These are phyloP conservation scores for Enteromius treurensis DNA, from an alignment of 2,797 vertebrate species.

Conservation along the genomic window DNA sequence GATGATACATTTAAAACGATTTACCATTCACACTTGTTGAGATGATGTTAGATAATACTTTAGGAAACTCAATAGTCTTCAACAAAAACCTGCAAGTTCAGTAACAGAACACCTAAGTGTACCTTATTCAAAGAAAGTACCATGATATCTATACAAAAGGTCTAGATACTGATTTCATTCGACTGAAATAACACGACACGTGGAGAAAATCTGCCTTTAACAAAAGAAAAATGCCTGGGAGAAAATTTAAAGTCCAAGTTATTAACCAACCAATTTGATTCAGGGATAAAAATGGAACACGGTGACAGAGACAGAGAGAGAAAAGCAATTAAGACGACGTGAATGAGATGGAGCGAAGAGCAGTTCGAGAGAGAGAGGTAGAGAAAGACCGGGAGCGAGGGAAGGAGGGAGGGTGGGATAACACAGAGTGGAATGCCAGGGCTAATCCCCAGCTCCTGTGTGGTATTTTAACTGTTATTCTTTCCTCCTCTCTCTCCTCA, in stretches of 20 bases:
- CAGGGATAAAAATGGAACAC: slow-evolving; percentile 38
- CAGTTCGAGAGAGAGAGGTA: slow-evolving; percentile 5
- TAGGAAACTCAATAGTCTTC: not conserved
- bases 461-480: slow-evolving; percentile 57
- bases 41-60: not conserved
- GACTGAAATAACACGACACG: not conserved
- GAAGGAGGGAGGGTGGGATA: slow-evolving; percentile 10
- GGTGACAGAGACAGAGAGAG: slow-evolving; percentile 37
- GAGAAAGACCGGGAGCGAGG: slow-evolving; percentile 8
- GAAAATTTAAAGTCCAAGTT: slow-evolving; percentile 9
- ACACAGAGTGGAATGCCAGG: slow-evolving; percentile 44
- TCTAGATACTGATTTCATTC: slow-evolving; percentile 13
- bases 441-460: slow-evolving; percentile 54
- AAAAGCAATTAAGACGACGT: slow-evolving; percentile 47
- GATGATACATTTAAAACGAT: not conserved
- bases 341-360: slow-evolving; percentile 40
- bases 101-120: not conserved
- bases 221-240: slow-evolving; percentile 38
- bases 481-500: slow-evolving; percentile 47
- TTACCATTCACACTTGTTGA: slow-evolving; percentile 8
- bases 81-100: not conserved
- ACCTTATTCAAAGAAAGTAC: not conserved
- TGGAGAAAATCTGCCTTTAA: slow-evolving; percentile 16
- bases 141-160: not conserved
- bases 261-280: slow-evolving; percentile 41